phyloP scores from a whole-genome alignment of 1,140 invertebrate species.

The Drosophila tristis region DNA sequence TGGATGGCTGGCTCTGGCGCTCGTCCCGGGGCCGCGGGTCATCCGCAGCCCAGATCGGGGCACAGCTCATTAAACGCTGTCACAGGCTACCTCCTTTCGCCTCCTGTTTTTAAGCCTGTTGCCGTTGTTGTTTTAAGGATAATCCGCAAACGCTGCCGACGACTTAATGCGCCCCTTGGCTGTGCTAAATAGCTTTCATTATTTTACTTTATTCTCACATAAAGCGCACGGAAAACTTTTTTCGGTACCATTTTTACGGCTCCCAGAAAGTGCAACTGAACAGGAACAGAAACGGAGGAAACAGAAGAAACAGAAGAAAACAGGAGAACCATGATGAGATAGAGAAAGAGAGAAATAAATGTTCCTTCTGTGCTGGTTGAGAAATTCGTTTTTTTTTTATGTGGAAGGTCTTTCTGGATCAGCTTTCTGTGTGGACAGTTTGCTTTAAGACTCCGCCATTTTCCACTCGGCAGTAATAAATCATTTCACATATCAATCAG shows the following conservation, averaged over 20 bases:
- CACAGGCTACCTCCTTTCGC: conserved; percentile 37
- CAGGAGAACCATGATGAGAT: not conserved
- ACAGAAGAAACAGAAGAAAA: not conserved
- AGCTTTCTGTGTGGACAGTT: conserved; percentile 29
- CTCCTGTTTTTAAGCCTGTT: conserved; percentile 48
- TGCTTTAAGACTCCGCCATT: not conserved
- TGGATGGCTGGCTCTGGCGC: conserved; percentile 8
- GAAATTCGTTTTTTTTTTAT: conserved; percentile 14
- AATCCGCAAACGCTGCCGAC: conserved; percentile 53
- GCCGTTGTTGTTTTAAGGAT: conserved; percentile 22
- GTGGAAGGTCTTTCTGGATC: conserved; percentile 26
- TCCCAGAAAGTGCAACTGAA: conserved; percentile 9
- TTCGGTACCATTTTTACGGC: conserved; percentile 27
- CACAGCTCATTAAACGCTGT: conserved; percentile 75
- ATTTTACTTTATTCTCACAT: conserved; percentile 70
- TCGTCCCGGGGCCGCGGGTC: conserved; percentile 26
- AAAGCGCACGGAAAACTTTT: conserved; percentile 54
- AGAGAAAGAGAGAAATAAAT: conserved; percentile 47
- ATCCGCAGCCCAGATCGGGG: conserved; percentile 32
- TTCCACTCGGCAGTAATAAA: conserved; percentile 55
- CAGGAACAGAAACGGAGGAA: conserved; percentile 1
- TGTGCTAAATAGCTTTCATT: conserved; percentile 79
- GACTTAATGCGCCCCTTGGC: conserved; percentile 71
- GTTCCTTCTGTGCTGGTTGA: conserved; percentile 10
- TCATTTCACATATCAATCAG: conserved; percentile 81